These are phyloP conservation scores for Zaprionus kolodkinae DNA, from an alignment of 1,140 invertebrate species.

Conservation along the genomic window DNA sequence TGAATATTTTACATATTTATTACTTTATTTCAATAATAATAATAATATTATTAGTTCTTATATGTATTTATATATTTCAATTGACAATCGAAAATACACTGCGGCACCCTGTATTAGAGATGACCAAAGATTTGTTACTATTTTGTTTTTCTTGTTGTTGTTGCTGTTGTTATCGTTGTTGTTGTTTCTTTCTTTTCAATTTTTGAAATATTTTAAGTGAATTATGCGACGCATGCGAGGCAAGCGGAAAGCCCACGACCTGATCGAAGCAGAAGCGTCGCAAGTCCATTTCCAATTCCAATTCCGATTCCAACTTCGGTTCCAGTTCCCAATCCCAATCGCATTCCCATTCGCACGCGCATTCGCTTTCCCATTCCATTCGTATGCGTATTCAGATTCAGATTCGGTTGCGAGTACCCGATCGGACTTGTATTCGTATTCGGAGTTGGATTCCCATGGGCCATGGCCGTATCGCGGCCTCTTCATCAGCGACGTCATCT, in stretches of 20 bases:
- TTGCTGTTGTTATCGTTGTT: neutral
- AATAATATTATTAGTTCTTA: too few species aligned
- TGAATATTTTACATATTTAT: too few species aligned
- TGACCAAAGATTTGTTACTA: slow-evolving; percentile 19
- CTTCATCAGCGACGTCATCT: slow-evolving; percentile 46
- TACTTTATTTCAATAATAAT: too few species aligned
- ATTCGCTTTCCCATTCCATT: slow-evolving; percentile 12
- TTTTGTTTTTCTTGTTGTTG: slow-evolving; percentile 11
- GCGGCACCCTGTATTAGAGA: slow-evolving; percentile 7
- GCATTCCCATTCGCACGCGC: slow-evolving; percentile 4
- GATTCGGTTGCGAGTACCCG: too few species aligned
- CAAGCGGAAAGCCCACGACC: slow-evolving; percentile 19
- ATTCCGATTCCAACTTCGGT: neutral
- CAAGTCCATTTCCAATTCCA: neutral
- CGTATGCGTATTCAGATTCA: slow-evolving; percentile 2
- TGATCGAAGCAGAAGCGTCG: slow-evolving; percentile 6
- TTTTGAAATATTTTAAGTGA: slow-evolving; percentile 46
- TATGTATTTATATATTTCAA: too few species aligned
- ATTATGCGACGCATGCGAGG: slow-evolving; percentile 65
- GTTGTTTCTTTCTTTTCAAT: slow-evolving; percentile 17
- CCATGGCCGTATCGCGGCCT: slow-evolving; percentile 40
- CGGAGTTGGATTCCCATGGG: slow-evolving; percentile 11
- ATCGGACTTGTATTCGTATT: neutral
- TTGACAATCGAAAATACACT: neutral
- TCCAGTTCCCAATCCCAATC: neutral